These are phyloP conservation scores for Numida meleagris DNA, from an alignment of 2,113 vertebrate species.

Conservation along the genomic window DNA sequence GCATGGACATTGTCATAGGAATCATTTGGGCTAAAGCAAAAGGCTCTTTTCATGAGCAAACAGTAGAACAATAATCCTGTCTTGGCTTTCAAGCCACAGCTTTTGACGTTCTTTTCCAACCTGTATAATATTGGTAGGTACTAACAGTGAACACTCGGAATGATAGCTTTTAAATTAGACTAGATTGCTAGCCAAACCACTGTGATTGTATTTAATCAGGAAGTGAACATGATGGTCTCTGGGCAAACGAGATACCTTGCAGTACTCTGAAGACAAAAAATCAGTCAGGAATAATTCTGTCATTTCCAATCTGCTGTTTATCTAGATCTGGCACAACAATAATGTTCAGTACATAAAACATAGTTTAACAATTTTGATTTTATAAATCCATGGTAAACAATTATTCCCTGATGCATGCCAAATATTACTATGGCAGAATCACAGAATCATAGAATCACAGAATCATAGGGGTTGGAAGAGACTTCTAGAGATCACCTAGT, in stretches of 20 bases:
- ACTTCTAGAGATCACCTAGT: too few relatives aligned
- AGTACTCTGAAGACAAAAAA: slow-evolving; percentile 1
- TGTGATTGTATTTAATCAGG: slow-evolving; percentile 75
- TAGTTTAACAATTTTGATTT: slow-evolving; percentile 6
- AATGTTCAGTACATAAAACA: slow-evolving; percentile 22
- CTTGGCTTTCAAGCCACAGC: slow-evolving; percentile 37
- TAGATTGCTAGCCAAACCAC: slow-evolving; percentile 46
- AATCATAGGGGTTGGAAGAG: too few relatives aligned
- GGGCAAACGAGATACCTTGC: slow-evolving; percentile 38
- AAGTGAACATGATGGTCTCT: slow-evolving; percentile 45
- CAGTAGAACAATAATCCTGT: neutral
- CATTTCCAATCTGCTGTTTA: neutral
- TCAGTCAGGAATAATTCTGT: neutral
- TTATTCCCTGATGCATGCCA: neutral
- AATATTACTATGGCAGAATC: neutral
- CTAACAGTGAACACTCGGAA: slow-evolving; percentile 65
- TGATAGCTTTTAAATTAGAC: slow-evolving; percentile 75
- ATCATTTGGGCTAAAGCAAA: neutral
- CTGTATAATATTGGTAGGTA: slow-evolving; percentile 53
- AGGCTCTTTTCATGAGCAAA: neutral
- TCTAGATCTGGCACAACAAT: neutral
- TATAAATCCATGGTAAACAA: neutral
- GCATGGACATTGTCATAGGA: neutral
- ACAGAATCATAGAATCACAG: too few relatives aligned
- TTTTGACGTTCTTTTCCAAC: slow-evolving; percentile 73